phyloP scores from a whole-genome alignment of 1,140 invertebrate genomes.

The Drosophila auraria region DNA sequence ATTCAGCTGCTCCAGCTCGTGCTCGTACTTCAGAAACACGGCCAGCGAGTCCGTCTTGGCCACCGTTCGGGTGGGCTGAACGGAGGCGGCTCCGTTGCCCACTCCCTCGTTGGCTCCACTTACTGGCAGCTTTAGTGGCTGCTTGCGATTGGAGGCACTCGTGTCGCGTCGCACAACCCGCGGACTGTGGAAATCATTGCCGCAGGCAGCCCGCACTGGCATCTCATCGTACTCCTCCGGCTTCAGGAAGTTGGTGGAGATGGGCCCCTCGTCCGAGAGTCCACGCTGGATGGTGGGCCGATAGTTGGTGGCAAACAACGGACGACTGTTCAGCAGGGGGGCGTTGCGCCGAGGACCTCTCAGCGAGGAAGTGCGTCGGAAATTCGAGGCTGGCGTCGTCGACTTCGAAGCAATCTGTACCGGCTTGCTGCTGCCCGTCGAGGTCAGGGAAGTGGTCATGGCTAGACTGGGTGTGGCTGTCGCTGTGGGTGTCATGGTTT shows the following conservation, averaged over 20 bases:
- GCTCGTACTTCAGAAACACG: conserved; percentile 83
- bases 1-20: conserved; percentile 78
- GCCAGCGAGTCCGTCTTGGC: conserved; percentile 83
- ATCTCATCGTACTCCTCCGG: conserved; percentile 84
- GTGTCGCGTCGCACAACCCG: conserved; percentile 75
- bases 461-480: conserved; percentile 40
- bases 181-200: conserved; percentile 81
- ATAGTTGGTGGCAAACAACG: conserved; percentile 77
- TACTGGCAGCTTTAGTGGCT: conserved; percentile 61
- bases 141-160: conserved; percentile 76
- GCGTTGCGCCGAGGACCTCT: conserved; percentile 71
- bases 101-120: conserved; percentile 25
- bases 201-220: conserved; percentile 80
- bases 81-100: conserved; percentile 8
- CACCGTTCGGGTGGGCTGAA: conserved; percentile 45
- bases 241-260: conserved; percentile 83
- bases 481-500: conserved; percentile 22
- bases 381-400: conserved; percentile 60
- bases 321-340: conserved; percentile 69
- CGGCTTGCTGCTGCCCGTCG: conserved; percentile 20
- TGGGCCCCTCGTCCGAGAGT: conserved; percentile 84
- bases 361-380: conserved; percentile 79
- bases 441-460: conserved; percentile 59
- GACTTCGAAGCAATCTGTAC: conserved; percentile 23
- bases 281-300: conserved; percentile 82